phyloP scores from a whole-genome alignment of 2,113 vertebrate species.

The Mormoops blainvillei region DNA sequence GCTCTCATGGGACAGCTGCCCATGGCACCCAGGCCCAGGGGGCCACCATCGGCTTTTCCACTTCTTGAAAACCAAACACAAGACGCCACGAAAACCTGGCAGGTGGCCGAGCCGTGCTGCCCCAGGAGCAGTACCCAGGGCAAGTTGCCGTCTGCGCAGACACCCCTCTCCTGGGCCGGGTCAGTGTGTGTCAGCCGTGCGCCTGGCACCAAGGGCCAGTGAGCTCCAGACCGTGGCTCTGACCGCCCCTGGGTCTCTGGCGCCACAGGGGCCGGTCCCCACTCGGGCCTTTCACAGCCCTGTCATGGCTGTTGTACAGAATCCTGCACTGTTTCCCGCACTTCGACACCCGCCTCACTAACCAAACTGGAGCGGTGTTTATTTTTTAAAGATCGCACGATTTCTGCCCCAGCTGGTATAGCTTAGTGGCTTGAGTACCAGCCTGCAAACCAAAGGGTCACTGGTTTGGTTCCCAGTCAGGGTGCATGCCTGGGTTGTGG shows the following conservation, averaged over 20 bases:
- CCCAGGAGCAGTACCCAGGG: not conserved
- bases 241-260: not conserved
- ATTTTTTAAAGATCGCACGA: not conserved
- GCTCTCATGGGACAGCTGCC: not conserved
- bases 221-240: not conserved
- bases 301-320: rapidly evolving
- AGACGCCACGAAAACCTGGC: too few species aligned
- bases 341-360: rapidly evolving
- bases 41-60: not conserved
- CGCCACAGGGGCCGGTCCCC: not conserved
- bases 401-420: too few species aligned
- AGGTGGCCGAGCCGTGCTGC: not conserved
- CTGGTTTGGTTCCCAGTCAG: too few species aligned
- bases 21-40: too few species aligned
- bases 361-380: not conserved
- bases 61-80: not conserved
- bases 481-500: too few species aligned
- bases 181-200: rapidly evolving
- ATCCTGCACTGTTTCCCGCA: too few species aligned
- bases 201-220: not conserved
- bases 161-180: not conserved
- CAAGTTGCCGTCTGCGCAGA: rapidly evolving
- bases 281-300: not conserved
- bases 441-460: too few species aligned
- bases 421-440: too few species aligned